Percentiles rank a stretch among this genome's conserved stretches.
Conservation (phyloP, 2,888 invertebrate genomes). For the Diplazon laetatorius region DNA sequence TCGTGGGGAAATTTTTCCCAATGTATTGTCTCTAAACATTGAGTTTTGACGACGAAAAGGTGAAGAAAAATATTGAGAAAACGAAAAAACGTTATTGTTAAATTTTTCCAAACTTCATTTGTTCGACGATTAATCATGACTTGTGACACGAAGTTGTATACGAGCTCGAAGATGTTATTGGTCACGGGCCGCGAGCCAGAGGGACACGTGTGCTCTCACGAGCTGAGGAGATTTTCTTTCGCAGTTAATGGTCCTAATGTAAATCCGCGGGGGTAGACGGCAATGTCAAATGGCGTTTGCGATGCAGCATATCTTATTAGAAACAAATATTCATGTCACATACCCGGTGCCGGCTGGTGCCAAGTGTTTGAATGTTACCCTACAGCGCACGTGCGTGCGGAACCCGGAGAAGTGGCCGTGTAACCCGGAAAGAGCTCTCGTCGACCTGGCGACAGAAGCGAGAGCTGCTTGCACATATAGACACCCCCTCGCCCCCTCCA, state of each 20-base stretch:
- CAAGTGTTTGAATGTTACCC: slow-evolving; percentile 82
- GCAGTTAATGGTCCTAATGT: slow-evolving; percentile 74
- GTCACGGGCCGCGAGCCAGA: neutral
- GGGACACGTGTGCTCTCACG: slow-evolving; percentile 19
- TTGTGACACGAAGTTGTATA: no score
- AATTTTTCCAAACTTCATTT: neutral
- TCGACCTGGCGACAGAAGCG: slow-evolving; percentile 48
- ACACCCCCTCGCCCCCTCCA: no score
- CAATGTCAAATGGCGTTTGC: slow-evolving; percentile 77
- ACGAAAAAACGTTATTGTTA: no score
- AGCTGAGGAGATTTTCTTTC: slow-evolving; percentile 23
- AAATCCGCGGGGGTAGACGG: slow-evolving; percentile 65
- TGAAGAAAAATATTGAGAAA: no score
- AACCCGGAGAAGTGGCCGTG: slow-evolving; percentile 37
- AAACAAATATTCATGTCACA: slow-evolving; percentile 83
- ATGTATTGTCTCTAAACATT: no score
- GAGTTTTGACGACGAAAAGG: no score
- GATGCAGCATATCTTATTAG: slow-evolving; percentile 82
- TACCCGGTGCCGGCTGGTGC: slow-evolving; percentile 82
- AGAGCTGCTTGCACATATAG: slow-evolving; percentile 13
- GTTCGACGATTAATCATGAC: neutral
- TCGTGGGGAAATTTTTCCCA: no score
- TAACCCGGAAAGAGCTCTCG: slow-evolving; percentile 25
- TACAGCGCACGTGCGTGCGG: slow-evolving; percentile 79
- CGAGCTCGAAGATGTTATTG: slow-evolving; percentile 1